Evolutionary conservation across 2,888 invertebrate species (phyloP), one percentile per base, ranked within the genome.

Genomic region (Actias luna): DNA sequence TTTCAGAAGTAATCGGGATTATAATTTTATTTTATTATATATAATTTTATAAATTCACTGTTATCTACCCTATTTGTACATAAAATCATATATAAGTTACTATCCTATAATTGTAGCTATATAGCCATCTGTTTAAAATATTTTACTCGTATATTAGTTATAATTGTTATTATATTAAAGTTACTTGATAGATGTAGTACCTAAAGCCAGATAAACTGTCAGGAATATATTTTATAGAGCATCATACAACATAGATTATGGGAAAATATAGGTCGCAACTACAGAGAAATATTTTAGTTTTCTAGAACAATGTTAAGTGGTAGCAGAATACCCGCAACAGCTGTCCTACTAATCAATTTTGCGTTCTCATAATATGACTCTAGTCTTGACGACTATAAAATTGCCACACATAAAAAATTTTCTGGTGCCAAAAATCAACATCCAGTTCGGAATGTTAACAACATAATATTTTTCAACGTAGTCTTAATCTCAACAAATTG

Each of bases 401-500:
- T 87, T 81, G 79, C 84, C 79, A 78, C 86, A 85, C 81, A 87
- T 85, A 84, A 87, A 74, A 84, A 78, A 82, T 80, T 83, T 81
- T 77, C 79, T 77, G 75, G 88, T 89, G 91, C 90, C 89, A 89
- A 91, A 90, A 87, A 79, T 86, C 88, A 87, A 87, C 85, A 85
- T 85, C 82, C 76, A 83, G 69, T 76, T 73, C 73, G 86, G 89
- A 90, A 91, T 90, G 88, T 88, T 87, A 88, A 90, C 82, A 90
- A 85, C 88, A 88, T 84, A 85, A 90, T 89, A 90, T 87, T 88
- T 88, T 85, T 87, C 84, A 83, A 80, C 77, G 80, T 73, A 79
- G 79, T 88, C 79, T 88, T 87, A 88, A 89, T 88, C 87, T 87
- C 77, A 82, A 87, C 86, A 87, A 88, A 90, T 90, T 86, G 87